Conservation (phyloP, 2,797 vertebrate genomes). For the Diglossa cyanea region DNA sequence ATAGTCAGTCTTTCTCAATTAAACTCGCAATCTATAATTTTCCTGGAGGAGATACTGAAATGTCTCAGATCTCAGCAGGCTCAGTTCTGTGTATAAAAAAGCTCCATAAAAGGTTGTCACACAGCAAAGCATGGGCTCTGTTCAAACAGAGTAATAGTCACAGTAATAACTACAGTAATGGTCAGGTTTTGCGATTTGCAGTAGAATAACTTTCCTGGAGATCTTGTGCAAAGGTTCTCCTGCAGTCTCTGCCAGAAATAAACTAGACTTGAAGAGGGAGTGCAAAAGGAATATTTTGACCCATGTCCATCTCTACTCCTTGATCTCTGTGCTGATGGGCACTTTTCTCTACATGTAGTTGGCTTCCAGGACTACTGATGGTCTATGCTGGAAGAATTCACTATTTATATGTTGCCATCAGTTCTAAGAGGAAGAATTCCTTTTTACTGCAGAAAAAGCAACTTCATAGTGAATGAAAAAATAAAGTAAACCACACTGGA, state of each 20-base stretch:
- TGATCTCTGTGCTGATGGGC: not conserved
- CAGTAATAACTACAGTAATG: not conserved
- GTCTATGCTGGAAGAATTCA: not conserved
- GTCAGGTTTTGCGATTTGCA: not conserved
- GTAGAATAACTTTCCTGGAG: not conserved
- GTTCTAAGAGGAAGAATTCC: not conserved
- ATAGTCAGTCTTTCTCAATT: conserved; percentile 35
- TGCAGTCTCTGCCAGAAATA: not conserved
- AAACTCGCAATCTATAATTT: conserved; percentile 28
- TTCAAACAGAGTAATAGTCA: not conserved
- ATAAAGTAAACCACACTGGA: not conserved
- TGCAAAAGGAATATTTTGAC: not conserved
- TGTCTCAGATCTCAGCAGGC: conserved; percentile 9
- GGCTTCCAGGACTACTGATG: not conserved
- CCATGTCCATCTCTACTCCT: not conserved
- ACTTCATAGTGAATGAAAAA: not conserved
- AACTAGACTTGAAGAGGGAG: not conserved
- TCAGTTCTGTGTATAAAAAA: conserved; percentile 11
- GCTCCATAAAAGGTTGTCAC: not conserved
- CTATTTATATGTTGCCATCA: not conserved
- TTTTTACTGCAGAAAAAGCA: not conserved
- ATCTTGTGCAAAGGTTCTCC: not conserved
- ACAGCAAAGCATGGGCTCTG: not conserved
- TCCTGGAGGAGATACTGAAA: conserved; percentile 22
- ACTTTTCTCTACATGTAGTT: not conserved